Base-by-base conservation (phyloP, 1,140 invertebrate genomes). In the Dendroctonus valens region DNA sequence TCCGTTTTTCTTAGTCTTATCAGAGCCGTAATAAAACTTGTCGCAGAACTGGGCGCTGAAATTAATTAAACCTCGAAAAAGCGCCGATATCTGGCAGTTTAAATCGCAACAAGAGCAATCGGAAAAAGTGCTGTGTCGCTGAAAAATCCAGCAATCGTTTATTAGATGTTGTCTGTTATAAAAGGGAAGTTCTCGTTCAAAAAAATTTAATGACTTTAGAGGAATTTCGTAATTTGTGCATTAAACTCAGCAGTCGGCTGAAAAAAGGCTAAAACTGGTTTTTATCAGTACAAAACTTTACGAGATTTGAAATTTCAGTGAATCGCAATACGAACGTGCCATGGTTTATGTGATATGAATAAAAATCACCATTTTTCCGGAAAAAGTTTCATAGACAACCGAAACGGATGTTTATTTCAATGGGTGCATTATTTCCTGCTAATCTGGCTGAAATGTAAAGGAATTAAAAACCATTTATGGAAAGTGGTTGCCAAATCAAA, bases 61-160 rank as follows among this genome's bases (percentile, higher is more conserved):
- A 65, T 65, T 65, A 65, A 65, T 65, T 65, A 65, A 65, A 65
- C 53, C 51, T n/a, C 15, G 46, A 65, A 65, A 65, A 57, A 57
- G 38, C 49, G 53, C 62, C 62, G 54, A 65, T 65, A 65, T 65
- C 62, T 48, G 62, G 38, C 53, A 57, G 62, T 57, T 65, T 65
- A 65, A 65, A 65, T 65, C 37, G 53, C 62, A 50, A 55, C 62
- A 55, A 57, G 46, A 53, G 62, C 62, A 57, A 57, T 65, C 44
- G 12, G 62, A 65, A 65, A 65, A 65, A 57, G 62, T 57, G 62
- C 62, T 37, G 50, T 55, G 62, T 65, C 53, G 62, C 52, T 57
- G 26, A 55, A 65, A 65, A 57, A 65, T 65, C 62, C 52, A 49
- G 57, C 54, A 65, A 8, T 57, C 62, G 53, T 65, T 65, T 57